Evolutionary conservation across 2,113 vertebrate genomes (phyloP).

Genomic region (Thunnus thynnus): DNA sequence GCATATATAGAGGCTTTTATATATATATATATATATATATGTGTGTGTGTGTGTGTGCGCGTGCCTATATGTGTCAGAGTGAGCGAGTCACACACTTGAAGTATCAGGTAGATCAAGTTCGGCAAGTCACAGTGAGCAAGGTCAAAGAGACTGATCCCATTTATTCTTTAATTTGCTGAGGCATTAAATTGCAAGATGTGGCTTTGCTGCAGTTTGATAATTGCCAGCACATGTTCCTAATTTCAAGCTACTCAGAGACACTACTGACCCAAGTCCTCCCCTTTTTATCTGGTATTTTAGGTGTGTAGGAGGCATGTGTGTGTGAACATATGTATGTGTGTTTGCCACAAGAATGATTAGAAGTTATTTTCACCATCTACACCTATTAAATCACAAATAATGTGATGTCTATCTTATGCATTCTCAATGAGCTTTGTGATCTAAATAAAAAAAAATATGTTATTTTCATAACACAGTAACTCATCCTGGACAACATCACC

Average conservation of each 20-base stretch:
- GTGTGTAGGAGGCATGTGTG: conserved; percentile 17
- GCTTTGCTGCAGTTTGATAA: conserved; percentile 87
- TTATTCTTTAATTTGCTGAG: conserved; percentile 86
- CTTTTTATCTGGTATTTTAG: conserved; percentile 73
- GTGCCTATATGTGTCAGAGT: conserved; percentile 22
- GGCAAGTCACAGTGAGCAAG: conserved; percentile 80
- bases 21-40: not conserved
- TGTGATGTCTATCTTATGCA: conserved; percentile 10
- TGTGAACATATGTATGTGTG: not conserved
- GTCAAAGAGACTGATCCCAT: conserved; percentile 86
- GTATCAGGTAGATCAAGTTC: conserved; percentile 74
- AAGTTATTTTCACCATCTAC: conserved; percentile 20
- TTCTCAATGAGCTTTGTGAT: not conserved
- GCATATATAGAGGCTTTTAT: not conserved
- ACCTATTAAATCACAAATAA: conserved; percentile 9
- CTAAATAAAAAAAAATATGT: too few relatives aligned
- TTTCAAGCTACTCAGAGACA: conserved; percentile 85
- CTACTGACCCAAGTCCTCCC: conserved; percentile 87
- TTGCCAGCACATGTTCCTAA: conserved; percentile 89
- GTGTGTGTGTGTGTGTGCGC: not conserved
- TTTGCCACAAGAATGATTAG: not conserved
- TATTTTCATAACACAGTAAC: not conserved
- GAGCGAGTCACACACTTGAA: conserved; percentile 60
- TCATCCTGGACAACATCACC: not conserved
- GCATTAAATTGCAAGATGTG: conserved; percentile 87